Evolutionary conservation across 2,113 vertebrate genomes (phyloP), one percentile per base, ranked within the genome.

Genomic region (Gracilinanus agilis): DNA sequence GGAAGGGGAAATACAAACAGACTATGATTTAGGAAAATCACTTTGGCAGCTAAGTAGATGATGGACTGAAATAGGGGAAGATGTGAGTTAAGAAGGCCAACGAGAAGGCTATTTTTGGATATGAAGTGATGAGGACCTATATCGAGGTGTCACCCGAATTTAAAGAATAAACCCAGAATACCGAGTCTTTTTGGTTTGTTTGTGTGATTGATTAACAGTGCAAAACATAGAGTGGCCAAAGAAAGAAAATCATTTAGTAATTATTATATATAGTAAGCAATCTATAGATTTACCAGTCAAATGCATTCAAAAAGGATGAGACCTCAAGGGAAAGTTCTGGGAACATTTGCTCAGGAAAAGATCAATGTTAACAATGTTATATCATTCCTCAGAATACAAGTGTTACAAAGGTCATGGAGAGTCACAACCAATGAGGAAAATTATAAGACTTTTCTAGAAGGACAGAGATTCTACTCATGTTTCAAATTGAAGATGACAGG

Each of bases 401-500:
- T 44, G 58, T 92, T 96, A 94, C 88, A 96, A 95, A 96, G 90
- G 94, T 93, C 9, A 0, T 61, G 94, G 0, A 91, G 94, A 90
- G 93, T 97, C 93, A 95, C 91, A 96, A 90, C 12, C 53, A 97
- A 92, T 91, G 44, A 0, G 6, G 61, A 97, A 97, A 96, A 96
- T 13, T 67, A 75, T 44, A 95, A 94, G 97, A 95, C 90, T 96
- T 94, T 24, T 67, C 93, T 94, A 83, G 92, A 96, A 97, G 55
- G 83, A 92, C 54, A 94, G 96, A 54, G 7, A 11, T 34, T 83
- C 89, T 58, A 61, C 40, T 97, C 91, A 88, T 83, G 95, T 96
- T 96, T 93, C 90, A 96, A 98, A 96, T 93, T 58, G 97, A 97
- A 95, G 94, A 89, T 91, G 8, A 11, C 53, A 93, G 96, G 90